Evolutionary conservation across 2,888 invertebrate species (phyloP).

Genomic region (Zygaena filipendulae): DNA sequence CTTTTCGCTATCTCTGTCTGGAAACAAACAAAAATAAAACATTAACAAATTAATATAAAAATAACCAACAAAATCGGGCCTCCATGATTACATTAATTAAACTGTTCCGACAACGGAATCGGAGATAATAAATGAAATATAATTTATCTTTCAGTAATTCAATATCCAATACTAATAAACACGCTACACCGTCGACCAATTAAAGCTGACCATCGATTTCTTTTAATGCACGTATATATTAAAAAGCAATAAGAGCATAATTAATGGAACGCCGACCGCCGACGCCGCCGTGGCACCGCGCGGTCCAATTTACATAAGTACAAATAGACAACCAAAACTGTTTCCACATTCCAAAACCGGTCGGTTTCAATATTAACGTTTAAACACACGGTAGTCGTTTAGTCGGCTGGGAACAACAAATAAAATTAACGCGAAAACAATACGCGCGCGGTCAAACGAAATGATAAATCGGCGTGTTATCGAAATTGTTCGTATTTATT

Average conservation of each 20-base stretch:
- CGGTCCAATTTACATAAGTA: conserved; percentile 24
- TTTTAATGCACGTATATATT: too few relatives aligned
- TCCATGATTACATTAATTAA: neutral
- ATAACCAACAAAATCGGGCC: neutral
- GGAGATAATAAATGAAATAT: neutral
- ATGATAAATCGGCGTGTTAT: conserved; percentile 53
- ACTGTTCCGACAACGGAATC: neutral
- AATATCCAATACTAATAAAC: too few relatives aligned
- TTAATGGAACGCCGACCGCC: conserved; percentile 32
- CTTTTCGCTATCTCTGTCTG: conserved; percentile 97
- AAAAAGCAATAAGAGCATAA: conserved; percentile 39
- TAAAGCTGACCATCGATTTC: too few relatives aligned
- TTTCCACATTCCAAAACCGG: conserved; percentile 46
- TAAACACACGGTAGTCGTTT: too few relatives aligned
- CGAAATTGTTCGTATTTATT: conserved; percentile 46
- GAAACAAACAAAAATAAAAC: conserved; percentile 34
- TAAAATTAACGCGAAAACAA: conserved; percentile 63
- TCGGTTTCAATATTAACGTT: conserved; percentile 48
- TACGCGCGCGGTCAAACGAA: conserved; percentile 42
- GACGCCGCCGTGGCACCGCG: conserved; percentile 24
- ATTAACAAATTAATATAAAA: conserved; percentile 14
- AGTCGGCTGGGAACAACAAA: conserved; percentile 47
- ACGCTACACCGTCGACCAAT: too few relatives aligned
- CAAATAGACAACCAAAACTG: conserved; percentile 40
- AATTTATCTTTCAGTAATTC: too few relatives aligned